Base-by-base conservation (phyloP, 2,113 vertebrate genomes). In the Equus przewalskii region DNA sequence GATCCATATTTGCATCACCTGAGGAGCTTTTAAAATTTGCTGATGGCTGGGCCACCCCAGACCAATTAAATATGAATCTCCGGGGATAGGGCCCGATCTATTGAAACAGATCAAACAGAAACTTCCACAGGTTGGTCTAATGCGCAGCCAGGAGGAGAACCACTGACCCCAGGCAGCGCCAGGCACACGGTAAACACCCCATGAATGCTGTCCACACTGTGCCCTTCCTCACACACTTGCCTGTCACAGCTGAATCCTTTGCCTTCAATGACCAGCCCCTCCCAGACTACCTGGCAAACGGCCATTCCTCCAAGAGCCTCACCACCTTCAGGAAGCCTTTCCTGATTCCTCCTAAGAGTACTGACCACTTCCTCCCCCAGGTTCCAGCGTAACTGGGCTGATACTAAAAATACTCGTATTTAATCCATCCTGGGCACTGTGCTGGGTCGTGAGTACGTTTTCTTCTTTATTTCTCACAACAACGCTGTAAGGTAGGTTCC, bases 151-250 rank as follows among this genome's bases (percentile, higher is more conserved):
- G 46, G 64, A 83, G 26, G 44, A 65, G 4, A 81, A n/a, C 44
- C 75, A 13, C 62, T 7, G 54, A 65, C 15, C 11, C 5, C 11
- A 44, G 56, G 67, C 33, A 36, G 4, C 1, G 6, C 30, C 75
- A 5, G 81, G 26, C 78, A 30, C 82, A 33, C 11, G 36, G 56
- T 5, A 30, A 73, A 58, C 9, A n/a, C n/a, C 56, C 54, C 12
- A 13, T n/a, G 30, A 12, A 41, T 0, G 11, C 33, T 51, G 2
- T 16, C 73, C 65, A n/a, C 7, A 3, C 44, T 0, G 4, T 0
- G 2, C 7, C 49, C 30, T 54, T 41, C 56, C 30, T 15, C 62
- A 62, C 22, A 15, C 13, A 4, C 26, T 4, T 2, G 44, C 30
- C 73, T 49, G 51, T 56, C 78, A 91, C 41, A 4, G 86, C n/a